Base-by-base conservation (phyloP, 2,888 invertebrate genomes). In the Mellilla xanthometata region DNA sequence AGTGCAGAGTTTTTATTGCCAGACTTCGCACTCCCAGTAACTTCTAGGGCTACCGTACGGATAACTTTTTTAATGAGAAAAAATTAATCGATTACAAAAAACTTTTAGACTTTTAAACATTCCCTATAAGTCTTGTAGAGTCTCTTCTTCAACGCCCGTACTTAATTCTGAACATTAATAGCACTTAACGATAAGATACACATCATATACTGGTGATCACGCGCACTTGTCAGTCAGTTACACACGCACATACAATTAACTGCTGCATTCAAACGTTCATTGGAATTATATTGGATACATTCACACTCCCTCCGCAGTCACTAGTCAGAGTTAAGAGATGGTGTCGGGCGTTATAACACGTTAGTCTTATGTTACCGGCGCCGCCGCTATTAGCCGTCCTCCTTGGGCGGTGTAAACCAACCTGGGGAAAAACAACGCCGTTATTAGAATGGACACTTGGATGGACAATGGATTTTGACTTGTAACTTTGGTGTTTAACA, bases 341-440 rank as follows among this genome's bases (percentile, higher is more conserved):
- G 58, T 66, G 65, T 69, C 60, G 80, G 86, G 84, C 83, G 80
- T 78, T 71, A 68, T 75, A 73, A 73, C 82, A 80, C 81, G 74
- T 74, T 81, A 81, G 76, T 81, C 79, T 81, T 83, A 73, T 63
- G 58, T 68, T 72, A 67, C 72, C 60, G 60, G 67, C 68, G 48
- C 55, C 48, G 12, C 29, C 52, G 32, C 36, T 45, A 76, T 95
- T 96, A 96, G 91, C 96, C 96, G 88, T 96, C 96, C 91, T 96
- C 96, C 82, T 96, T 96, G 19, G 96, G 96, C 41, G 96, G 96
- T 69, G 96, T 96, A 82, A 96, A 96, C 96, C 96, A 96, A 63
- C 96, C 96, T 96, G 88, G 8, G 91, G 92, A 60, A 43, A 55
- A 48, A 39, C 2, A 12, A 13, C 23, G 8, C 24, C 2, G 6